Evolutionary conservation across 1,140 invertebrate species (phyloP).

Genomic region (Drosophila lowei): DNA sequence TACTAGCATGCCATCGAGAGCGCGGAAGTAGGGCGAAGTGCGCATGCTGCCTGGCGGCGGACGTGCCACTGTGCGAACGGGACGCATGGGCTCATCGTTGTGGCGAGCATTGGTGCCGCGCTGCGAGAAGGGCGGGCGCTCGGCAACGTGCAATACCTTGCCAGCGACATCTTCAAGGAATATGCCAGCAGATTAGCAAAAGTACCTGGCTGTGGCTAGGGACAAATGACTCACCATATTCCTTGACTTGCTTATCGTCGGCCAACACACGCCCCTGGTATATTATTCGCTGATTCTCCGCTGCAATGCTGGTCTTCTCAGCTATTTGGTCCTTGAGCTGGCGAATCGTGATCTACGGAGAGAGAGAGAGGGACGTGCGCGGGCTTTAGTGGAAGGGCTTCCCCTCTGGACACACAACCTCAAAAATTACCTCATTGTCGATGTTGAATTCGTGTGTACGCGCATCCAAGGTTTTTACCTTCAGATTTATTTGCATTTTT

Average conservation of each 20-base stretch:
- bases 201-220: neutral
- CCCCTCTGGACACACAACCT: slow-evolving; percentile 53
- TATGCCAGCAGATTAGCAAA: neutral
- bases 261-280: slow-evolving; percentile 95
- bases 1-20: slow-evolving; percentile 79
- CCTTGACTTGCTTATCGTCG: slow-evolving; percentile 94
- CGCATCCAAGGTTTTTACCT: slow-evolving; percentile 96
- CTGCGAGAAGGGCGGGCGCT: slow-evolving; percentile 88
- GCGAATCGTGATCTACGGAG: slow-evolving; percentile 90
- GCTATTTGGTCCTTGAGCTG: slow-evolving; percentile 94
- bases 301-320: slow-evolving; percentile 89
- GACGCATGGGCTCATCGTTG: slow-evolving; percentile 79
- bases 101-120: slow-evolving; percentile 71
- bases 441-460: slow-evolving; percentile 93
- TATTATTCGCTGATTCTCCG: slow-evolving; percentile 93
- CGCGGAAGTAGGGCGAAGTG: slow-evolving; percentile 76
- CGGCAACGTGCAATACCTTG: slow-evolving; percentile 97
- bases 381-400: slow-evolving; percentile 23
- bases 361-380: neutral
- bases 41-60: slow-evolving; percentile 68
- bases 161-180: slow-evolving; percentile 90
- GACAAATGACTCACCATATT: slow-evolving; percentile 89
- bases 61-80: slow-evolving; percentile 66
- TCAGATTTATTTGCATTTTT: slow-evolving; percentile 90
- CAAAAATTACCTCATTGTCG: slow-evolving; percentile 91